Conservation (phyloP, 1,140 invertebrate genomes). For the Adelges cooleyi region DNA sequence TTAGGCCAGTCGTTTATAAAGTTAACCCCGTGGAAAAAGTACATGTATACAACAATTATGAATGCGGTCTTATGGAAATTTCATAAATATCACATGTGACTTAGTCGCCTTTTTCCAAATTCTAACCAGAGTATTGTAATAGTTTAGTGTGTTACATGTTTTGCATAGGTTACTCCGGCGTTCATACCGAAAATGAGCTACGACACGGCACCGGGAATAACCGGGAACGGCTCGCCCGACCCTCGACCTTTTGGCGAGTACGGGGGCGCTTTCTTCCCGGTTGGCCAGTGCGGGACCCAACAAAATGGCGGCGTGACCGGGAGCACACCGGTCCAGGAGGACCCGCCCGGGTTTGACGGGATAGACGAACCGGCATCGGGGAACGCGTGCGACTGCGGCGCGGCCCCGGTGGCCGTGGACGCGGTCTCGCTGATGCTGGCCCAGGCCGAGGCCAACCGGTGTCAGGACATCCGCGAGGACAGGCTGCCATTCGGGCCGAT, state of each 20-base stretch:
- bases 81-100: not conserved
- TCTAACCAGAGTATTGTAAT: not conserved
- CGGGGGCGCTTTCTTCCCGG: not conserved
- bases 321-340: not conserved
- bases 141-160: not conserved
- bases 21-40: not conserved
- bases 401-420: not conserved
- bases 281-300: not conserved
- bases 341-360: not conserved
- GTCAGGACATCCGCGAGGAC: not conserved
- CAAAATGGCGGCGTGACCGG: no score
- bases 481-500: not conserved
- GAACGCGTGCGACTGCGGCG: not conserved
- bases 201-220: not conserved
- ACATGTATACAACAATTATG: not conserved
- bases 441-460: not conserved
- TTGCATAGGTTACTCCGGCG: not conserved
- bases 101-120: not conserved
- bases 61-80: not conserved
- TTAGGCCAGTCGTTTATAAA: not conserved
- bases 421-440: not conserved
- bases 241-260: not conserved
- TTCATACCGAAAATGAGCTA: not conserved
- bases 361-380: not conserved
- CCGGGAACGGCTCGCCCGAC: not conserved